phyloP scores from a whole-genome alignment of 2,113 vertebrate genomes.

The Albula glossodonta region DNA sequence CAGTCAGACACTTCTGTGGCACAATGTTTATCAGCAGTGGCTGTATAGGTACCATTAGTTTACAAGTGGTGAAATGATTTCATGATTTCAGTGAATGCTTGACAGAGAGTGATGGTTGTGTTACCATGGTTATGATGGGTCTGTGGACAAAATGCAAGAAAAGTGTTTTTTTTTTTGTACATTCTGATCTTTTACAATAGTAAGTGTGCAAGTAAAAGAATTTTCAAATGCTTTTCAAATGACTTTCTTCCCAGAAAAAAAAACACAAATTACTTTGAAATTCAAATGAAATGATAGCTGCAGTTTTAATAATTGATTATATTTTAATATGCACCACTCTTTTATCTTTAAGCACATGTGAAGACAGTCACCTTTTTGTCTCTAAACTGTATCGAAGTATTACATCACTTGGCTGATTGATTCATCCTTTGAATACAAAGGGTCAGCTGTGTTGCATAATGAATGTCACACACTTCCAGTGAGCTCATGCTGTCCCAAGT shows the following conservation, averaged over 20 bases:
- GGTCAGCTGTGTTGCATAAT: background rate
- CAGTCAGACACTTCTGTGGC: no score
- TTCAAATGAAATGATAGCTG: background rate
- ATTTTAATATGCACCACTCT: background rate
- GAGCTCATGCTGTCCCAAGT: no score
- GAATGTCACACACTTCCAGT: background rate
- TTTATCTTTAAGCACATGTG: background rate
- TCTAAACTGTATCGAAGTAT: background rate
- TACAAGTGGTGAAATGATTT: background rate
- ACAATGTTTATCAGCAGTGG: no score
- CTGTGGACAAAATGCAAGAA: background rate
- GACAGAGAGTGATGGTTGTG: no score
- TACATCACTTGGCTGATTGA: background rate
- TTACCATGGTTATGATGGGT: no score
- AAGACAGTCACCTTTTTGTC: background rate
- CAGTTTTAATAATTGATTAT: background rate
- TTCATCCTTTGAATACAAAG: background rate
- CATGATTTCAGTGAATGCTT: background rate
- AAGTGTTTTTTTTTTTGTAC: background rate
- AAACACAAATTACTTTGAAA: no score
- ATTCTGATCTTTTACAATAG: background rate
- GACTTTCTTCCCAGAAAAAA: no score
- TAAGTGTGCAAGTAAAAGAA: background rate
- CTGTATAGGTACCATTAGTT: background rate
- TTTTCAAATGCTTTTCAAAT: background rate